These are phyloP conservation scores for Cossypha niveicapilla DNA, from an alignment of 2,797 vertebrate genomes.

Conservation along the genomic window DNA sequence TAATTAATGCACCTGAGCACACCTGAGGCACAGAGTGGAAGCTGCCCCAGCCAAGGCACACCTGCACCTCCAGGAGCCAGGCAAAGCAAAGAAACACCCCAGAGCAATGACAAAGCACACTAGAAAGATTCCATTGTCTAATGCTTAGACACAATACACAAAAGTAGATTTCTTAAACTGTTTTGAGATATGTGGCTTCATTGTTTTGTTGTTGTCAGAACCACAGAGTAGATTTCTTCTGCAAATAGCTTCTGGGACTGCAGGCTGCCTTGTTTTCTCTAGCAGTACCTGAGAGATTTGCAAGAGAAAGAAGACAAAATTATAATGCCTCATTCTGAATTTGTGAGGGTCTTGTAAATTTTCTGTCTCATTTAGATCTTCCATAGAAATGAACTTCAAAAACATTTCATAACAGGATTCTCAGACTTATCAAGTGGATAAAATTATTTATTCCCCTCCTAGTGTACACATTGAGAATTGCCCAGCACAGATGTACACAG, in stretches of 20 bases:
- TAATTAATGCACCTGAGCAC: background rate
- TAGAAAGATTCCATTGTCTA: background rate
- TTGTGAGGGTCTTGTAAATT: background rate
- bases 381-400: background rate
- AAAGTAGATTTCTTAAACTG: background rate
- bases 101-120: rapidly evolving
- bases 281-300: background rate
- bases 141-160: background rate
- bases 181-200: background rate
- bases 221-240: background rate
- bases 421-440: background rate
- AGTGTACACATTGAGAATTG: background rate
- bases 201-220: background rate
- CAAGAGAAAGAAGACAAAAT: background rate
- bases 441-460: background rate
- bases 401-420: background rate
- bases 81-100: background rate
- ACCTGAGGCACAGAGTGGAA: rapidly evolving
- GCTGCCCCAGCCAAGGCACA: rapidly evolving
- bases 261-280: background rate
- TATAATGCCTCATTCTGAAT: background rate
- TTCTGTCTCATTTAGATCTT: background rate
- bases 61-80: too few relatives aligned
- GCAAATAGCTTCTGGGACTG: background rate
- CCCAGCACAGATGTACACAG: rapidly evolving